Evolutionary conservation across 2,797 vertebrate species (phyloP).

Genomic region (Pterois miles): DNA sequence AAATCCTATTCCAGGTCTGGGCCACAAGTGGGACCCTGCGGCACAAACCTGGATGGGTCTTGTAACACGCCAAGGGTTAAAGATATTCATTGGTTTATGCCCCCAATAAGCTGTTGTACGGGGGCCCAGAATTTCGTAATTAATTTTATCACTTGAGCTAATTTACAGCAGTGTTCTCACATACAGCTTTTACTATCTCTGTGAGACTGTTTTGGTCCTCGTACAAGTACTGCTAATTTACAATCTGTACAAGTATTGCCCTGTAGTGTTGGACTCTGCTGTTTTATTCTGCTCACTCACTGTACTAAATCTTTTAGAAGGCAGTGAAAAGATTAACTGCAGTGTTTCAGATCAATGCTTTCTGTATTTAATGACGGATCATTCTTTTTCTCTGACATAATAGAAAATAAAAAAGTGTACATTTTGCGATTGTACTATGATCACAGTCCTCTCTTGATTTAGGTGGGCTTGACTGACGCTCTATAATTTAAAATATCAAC

Average conservation of each 20-base stretch:
- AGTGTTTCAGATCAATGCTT: slow-evolving; percentile 53
- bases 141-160: slow-evolving; percentile 8
- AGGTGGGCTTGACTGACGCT: neutral
- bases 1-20: neutral
- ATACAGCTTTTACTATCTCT: slow-evolving; percentile 8
- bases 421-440: slow-evolving; percentile 11
- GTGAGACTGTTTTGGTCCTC: slow-evolving; percentile 34
- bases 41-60: neutral
- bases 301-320: slow-evolving; percentile 45
- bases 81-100: neutral
- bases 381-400: slow-evolving; percentile 48
- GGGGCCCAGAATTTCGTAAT: neutral
- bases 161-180: slow-evolving; percentile 11
- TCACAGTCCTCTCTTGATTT: neutral
- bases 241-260: slow-evolving; percentile 43
- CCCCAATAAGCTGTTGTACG: neutral
- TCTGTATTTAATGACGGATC: slow-evolving; percentile 36
- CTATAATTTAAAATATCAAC: slow-evolving; percentile 13
- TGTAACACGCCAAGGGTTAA: neutral
- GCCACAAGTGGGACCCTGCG: neutral
- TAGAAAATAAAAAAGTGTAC: neutral
- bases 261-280: slow-evolving; percentile 18
- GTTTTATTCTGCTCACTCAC: slow-evolving; percentile 42
- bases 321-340: slow-evolving; percentile 49
- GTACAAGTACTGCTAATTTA: slow-evolving; percentile 45